Conservation (phyloP, 2,888 invertebrate species). For the Itoplectis maculator region DNA sequence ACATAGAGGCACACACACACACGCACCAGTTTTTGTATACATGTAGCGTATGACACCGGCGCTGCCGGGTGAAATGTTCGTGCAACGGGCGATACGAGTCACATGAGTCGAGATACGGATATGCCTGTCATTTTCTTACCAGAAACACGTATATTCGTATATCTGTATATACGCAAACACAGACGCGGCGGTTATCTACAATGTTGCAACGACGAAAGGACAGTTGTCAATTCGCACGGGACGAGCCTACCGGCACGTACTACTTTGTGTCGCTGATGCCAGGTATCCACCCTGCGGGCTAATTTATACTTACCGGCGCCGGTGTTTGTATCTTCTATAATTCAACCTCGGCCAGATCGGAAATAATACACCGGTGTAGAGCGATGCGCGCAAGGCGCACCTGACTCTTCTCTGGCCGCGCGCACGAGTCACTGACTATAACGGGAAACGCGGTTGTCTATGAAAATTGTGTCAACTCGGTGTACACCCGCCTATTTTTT, state of each 20-base stretch:
- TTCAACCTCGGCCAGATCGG: background rate
- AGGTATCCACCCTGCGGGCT: background rate
- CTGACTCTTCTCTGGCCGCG: background rate
- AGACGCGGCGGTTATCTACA: background rate
- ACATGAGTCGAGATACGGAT: background rate
- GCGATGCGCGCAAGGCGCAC: background rate
- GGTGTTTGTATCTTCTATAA: constrained; percentile 4
- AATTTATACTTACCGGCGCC: background rate
- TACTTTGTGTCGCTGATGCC: background rate
- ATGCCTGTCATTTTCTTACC: constrained; percentile 13
- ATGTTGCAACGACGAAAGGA: constrained; percentile 1
- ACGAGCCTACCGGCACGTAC: background rate
- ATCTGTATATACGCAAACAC: no score
- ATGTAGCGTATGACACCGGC: no score
- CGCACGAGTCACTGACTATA: background rate
- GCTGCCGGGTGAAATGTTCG: background rate
- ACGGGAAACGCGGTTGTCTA: background rate
- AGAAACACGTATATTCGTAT: background rate
- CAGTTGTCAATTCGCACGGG: constrained; percentile 40
- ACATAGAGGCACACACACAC: no score
- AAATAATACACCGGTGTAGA: background rate
- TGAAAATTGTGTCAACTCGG: background rate
- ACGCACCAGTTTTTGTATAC: no score
- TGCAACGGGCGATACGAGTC: constrained; percentile 10
- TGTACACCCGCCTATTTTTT: background rate